Evolutionary conservation across 2,888 invertebrate species (phyloP).

Genomic region (Silvanus unidentatus): DNA sequence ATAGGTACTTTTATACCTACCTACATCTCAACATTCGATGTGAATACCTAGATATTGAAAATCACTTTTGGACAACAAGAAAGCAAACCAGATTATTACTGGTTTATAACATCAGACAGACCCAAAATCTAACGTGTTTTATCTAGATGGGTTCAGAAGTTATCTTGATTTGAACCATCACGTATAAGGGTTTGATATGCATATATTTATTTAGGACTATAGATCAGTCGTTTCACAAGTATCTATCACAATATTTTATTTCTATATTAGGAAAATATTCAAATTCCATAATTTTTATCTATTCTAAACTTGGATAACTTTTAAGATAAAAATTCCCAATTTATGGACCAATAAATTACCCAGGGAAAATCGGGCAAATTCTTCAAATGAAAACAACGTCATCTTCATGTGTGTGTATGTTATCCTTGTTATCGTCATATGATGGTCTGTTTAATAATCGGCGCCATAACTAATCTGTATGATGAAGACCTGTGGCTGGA

Average conservation of each 20-base stretch:
- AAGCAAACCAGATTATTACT: too few relatives aligned
- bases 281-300: too few relatives aligned
- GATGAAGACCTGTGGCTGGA: constrained; percentile 22
- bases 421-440: constrained; percentile 22
- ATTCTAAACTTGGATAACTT: too few relatives aligned
- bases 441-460: constrained; percentile 30
- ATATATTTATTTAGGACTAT: constrained; percentile 8
- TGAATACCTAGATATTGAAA: too few relatives aligned
- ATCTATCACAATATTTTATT: too few relatives aligned
- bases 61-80: too few relatives aligned
- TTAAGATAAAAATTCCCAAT: constrained; percentile 4
- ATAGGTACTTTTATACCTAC: too few relatives aligned
- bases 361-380: too few relatives aligned
- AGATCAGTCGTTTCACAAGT: neutral
- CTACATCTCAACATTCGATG: too few relatives aligned
- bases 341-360: constrained; percentile 9
- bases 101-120: neutral
- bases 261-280: too few relatives aligned
- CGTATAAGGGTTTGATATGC: neutral
- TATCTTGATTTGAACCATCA: constrained; percentile 6
- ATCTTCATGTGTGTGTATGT: too few relatives aligned
- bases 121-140: neutral
- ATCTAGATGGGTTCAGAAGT: constrained; percentile 4
- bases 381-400: too few relatives aligned
- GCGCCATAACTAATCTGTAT: constrained; percentile 28